Evolutionary conservation across 2,888 invertebrate genomes (phyloP).

Genomic region (Sisyra terminalis): DNA sequence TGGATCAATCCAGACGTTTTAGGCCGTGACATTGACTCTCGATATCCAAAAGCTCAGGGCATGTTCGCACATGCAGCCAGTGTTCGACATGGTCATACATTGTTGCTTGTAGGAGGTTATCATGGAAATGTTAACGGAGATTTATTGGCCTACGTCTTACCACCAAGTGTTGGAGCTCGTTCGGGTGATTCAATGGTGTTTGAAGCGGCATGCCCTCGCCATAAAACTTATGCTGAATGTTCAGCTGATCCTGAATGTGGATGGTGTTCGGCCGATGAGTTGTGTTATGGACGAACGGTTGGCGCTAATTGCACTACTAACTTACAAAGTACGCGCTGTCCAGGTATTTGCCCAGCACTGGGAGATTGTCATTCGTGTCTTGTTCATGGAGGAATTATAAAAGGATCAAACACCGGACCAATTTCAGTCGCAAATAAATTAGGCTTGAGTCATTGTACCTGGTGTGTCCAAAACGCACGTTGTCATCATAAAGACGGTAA

Average conservation of each 20-base stretch:
- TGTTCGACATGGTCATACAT: constrained; percentile 64
- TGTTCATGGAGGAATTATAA: constrained; percentile 52
- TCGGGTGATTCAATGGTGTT: constrained; percentile 47
- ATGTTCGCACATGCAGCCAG: constrained; percentile 81
- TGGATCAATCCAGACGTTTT: constrained; percentile 77
- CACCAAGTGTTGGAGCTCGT: constrained; percentile 62
- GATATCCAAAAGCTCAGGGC: constrained; percentile 72
- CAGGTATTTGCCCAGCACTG: constrained; percentile 77
- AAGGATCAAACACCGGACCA: constrained; percentile 21
- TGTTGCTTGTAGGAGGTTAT: constrained; percentile 78
- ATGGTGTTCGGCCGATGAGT: constrained; percentile 63
- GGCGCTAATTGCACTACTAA: constrained; percentile 85
- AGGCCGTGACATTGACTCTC: constrained; percentile 45
- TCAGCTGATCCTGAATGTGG: constrained; percentile 86
- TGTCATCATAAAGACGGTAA: constrained; percentile 75
- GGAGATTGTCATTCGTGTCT: constrained; percentile 84
- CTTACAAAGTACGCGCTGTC: constrained; percentile 72
- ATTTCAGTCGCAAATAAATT: constrained; percentile 58
- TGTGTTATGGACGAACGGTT: constrained; percentile 67
- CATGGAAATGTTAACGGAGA: constrained; percentile 84
- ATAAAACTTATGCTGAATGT: constrained; percentile 61
- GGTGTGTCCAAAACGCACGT: constrained; percentile 86
- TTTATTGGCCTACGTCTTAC: constrained; percentile 71
- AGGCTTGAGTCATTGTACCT: constrained; percentile 66
- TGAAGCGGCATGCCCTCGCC: constrained; percentile 58